These are phyloP conservation scores for Notolepis coatsorum DNA, from an alignment of 2,797 vertebrate species.

Conservation along the genomic window DNA sequence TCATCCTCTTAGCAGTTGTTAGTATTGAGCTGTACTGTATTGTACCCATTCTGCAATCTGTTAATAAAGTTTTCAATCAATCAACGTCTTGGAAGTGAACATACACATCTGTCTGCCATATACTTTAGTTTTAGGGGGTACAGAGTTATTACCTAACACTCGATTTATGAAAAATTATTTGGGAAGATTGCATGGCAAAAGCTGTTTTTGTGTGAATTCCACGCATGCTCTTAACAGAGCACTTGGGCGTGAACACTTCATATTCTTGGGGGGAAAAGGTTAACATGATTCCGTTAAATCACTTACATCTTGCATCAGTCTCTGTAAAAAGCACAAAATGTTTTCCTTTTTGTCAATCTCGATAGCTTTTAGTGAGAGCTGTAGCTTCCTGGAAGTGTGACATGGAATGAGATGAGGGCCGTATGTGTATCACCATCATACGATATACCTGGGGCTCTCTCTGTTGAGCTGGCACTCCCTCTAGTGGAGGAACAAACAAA, in stretches of 20 bases:
- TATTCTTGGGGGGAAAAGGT: conserved; percentile 16
- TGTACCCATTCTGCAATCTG: no score
- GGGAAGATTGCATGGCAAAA: conserved; percentile 43
- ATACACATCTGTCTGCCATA: no score
- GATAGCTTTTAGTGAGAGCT: conserved; percentile 62
- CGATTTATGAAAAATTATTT: conserved; percentile 52
- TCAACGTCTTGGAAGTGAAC: conserved; percentile 37
- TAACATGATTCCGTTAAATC: conserved; percentile 50
- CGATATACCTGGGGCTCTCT: conserved; percentile 15
- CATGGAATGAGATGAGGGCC: conserved; percentile 31
- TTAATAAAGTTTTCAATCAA: no score
- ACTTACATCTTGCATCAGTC: conserved; percentile 73
- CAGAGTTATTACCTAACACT: conserved; percentile 48
- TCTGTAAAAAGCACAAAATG: conserved; percentile 63
- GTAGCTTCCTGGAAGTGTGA: conserved; percentile 51
- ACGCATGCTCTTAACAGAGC: conserved; percentile 56
- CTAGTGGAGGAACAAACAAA: conserved; percentile 5
- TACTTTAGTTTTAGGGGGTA: conserved; percentile 62
- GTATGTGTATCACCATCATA: no score
- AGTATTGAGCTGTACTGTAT: no score
- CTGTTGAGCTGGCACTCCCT: conserved; percentile 36
- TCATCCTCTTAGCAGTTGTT: no score
- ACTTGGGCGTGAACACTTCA: conserved; percentile 67
- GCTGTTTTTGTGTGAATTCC: conserved; percentile 59
- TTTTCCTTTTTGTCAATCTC: no score